Base-by-base conservation (phyloP, 2,888 invertebrate genomes). In the Himalopsyche japonica region DNA sequence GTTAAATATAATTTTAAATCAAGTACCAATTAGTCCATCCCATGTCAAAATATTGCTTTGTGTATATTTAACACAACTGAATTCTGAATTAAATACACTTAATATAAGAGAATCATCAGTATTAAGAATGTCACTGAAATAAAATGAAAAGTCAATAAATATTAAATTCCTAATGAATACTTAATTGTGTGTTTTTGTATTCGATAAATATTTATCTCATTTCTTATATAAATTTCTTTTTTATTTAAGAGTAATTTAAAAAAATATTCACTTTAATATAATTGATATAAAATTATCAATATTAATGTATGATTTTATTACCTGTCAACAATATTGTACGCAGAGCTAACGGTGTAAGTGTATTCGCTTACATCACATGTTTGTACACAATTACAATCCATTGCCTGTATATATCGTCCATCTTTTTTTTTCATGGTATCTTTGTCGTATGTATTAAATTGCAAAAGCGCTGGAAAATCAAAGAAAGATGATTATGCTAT, bases 11-110 rank as follows among this genome's bases (percentile, higher is more conserved):
- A n/a, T 7, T 43, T 5, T 27, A 24, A 57, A 43, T 78, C 49
- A 70, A 64, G 80, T 87, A 88, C 88, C 87, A 78, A 88, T 84
- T 20, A 88, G 78, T 12, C 87, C 87, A 81, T 88, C 88, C 88
- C 88, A 88, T 10, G 87, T 87, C 77, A 87, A 87, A 1, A 87
- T 80, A n/a, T 87, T 86, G 76, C 87, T 87, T 48, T 87, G 86
- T 81, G 86, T 83, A 76, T 88, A 88, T 80, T 87, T 88, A 27
- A 87, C 85, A 80, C 87, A 87, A 47, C 84, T 87, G 27, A 86
- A 86, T 49, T 87, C 87, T 27, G 84, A 84, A 80, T 86, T 87
- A 48, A 85, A 87, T 10, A 87, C 82, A 76, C 86, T 84, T 10
- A 88, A 27, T 20, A 84, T 84, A 24, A 87, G 85, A 3, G 84